Evolutionary conservation across 2,888 invertebrate genomes (phyloP), one percentile per base, ranked within the genome.

Genomic region (Entomobrya proxima): DNA sequence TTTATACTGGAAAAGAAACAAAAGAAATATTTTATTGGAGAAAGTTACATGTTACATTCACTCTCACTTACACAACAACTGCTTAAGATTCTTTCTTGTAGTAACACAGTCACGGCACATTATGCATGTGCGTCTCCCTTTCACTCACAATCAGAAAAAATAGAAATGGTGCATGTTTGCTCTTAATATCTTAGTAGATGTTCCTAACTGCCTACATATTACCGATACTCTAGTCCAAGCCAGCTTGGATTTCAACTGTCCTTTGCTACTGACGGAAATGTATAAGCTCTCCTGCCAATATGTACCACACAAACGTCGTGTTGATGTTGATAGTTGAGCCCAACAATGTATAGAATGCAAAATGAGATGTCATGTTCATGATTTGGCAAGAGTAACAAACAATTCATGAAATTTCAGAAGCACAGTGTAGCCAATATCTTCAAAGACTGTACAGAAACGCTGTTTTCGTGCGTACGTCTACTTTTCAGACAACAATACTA

Each of bases 361-460:
- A 87, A 87, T 87, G 84, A 87, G 87, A 87, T 83, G 84, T 87
- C 87, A 85, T 87, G 76, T 85, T 75, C 78, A 82, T 61, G 58
- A 78, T 79, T 69, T 74, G 81, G 74, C 74, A 82, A 75, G 81
- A 74, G 61, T 64, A 82, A 82, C 74, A 61, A 77, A 77, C 77
- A 75, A 82, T 75, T 82, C 81, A 75, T 74, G 81, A 81, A 81
- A 72, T 50, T 82, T 32, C 55, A 30, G 32, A 6, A 75, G 2
- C 52, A 75, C 32, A 82, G 15, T 21, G 35, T 7, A 35, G 30
- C 1, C 32, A 30, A 35, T 13, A 35, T 61, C 1, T n/a, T 32
- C 30, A 61, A 32, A 13, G n/a, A n/a, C 30, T 30, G 7, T n/a
- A 61, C n/a, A n/a, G n/a, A n/a, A n/a, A n/a, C n/a, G n/a, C 0